Base-by-base conservation (phyloP, 2,888 invertebrate genomes). In the Perdita meconis region DNA sequence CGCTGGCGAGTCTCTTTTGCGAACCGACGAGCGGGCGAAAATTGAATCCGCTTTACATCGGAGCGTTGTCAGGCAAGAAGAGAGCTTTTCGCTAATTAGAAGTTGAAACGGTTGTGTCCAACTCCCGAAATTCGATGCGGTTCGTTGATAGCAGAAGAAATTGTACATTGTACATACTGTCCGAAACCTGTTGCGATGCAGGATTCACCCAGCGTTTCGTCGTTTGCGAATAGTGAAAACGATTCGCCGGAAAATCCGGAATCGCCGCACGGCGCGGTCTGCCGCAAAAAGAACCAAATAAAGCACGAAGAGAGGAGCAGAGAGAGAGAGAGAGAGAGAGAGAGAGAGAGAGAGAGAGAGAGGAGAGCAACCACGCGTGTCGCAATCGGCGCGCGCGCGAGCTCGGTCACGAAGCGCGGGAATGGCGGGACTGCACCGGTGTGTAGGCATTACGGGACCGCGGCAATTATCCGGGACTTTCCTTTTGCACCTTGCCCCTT, bases 381-480 rank as follows among this genome's bases (percentile, higher is more conserved):
- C 42, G 70, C 63, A 70, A 63, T 51, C 68, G 13, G 16, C 55
- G 55, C 47, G 47, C 63, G n/a, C n/a, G n/a, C n/a, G n/a, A n/a
- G n/a, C n/a, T n/a, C n/a, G 71, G 57, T 65, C 64, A 57, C 64
- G 71, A 71, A 71, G 51, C 64, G 47, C 47, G 30, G 75, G 64
- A 73, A 66, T 47, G 65, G 36, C 34, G 44, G 34, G 63, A 66
- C 51, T 63, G 73, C 51, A 73, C 38, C 60, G 60, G 74, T 75
- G 74, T 75, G 71, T 68, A 74, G 73, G 74, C 78, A 78, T 86
- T 86, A 86, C 85, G 85, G 85, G 86, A 85, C 81, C 69, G 53
- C 69, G 80, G 83, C 83, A 83, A 86, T 86, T 86, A 86, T 80
- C 86, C 78, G 76, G 69, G 80, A 84, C 86, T 86, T 84, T 86